Conservation (phyloP, 2,113 vertebrate species). For the Alligator sinensis region DNA sequence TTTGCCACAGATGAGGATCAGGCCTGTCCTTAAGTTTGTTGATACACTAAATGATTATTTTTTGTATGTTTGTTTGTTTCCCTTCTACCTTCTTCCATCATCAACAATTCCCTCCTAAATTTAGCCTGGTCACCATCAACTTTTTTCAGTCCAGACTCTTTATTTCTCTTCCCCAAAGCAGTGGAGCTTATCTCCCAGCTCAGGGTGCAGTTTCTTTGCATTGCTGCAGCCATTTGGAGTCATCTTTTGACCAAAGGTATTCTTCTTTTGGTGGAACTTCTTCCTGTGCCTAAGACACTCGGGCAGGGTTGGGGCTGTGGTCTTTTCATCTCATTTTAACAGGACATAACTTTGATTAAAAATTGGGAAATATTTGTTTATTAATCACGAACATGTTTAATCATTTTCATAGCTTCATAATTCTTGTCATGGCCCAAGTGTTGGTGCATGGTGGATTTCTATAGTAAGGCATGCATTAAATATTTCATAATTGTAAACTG, state of each 20-base stretch:
- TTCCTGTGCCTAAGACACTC: not conserved
- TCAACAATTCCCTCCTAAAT: not conserved
- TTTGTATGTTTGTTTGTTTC: not conserved
- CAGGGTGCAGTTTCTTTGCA: not conserved
- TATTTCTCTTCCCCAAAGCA: not conserved
- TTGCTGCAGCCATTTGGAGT: not conserved
- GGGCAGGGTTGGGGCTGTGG: not conserved
- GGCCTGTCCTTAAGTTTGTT: not conserved
- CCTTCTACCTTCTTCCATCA: not conserved
- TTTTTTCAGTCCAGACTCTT: not conserved
- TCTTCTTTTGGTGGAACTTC: not conserved
- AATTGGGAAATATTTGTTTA: not conserved
- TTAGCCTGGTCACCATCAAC: not conserved
- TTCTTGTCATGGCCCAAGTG: not conserved
- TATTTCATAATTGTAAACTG: not conserved
- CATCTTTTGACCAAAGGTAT: not conserved
- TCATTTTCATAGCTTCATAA: not conserved
- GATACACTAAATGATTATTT: not conserved
- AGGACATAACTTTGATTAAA: not conserved
- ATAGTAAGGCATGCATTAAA: not conserved
- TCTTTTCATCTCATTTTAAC: not conserved
- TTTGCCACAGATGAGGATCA: not conserved
- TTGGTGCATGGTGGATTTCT: not conserved
- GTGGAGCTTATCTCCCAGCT: not conserved
- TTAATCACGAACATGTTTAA: not conserved